Evolutionary conservation across 2,888 invertebrate species (phyloP), one percentile per base, ranked within the genome.

Genomic region (Trichacis sp.): DNA sequence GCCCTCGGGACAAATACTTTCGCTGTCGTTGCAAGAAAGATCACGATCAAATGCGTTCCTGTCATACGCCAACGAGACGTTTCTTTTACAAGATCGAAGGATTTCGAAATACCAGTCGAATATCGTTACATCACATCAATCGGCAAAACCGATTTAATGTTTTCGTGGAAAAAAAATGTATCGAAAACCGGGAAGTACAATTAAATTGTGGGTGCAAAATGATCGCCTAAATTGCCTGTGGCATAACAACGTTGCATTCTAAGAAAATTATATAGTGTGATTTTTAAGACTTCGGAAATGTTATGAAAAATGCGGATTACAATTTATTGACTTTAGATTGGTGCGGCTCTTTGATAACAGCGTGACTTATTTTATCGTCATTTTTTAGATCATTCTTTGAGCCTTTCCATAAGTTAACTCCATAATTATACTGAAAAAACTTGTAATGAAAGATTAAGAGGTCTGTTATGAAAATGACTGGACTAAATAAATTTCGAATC

Each of bases 1-100:
- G 60, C 68, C 68, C 68, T 61, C 51, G 42, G 64, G 68, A 58
- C 40, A 57, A 59, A 57, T 49, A 54, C 68, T 68, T 68, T 68
- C 68, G 61, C 68, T 61, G 24, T 24, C 24, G 24, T 8, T 24
- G 24, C 24, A 24, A 8, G 24, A 24, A 24, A 24, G 8, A 24
- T 24, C 24, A 8, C 24, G 24, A 24, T 24, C 24, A 8, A 24
- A 24, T 8, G 24, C 61, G 62, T 63, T 67, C 36, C 63, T 57
- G 67, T 68, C 64, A 68, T 68, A 50, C 18, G 57, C 51, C 63
- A 53, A 36, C 64, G 54, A 64, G 68, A 68, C 61, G 64, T 68
- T 64, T 68, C 61, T 68, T 68, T 68, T 68, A 68, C 60, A 64
- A 64, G 64, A 42, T 40, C 57, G 6, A 15, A 14, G 15, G 12